Conservation (phyloP, 2,888 invertebrate species). For the Tenthredo amoena region DNA sequence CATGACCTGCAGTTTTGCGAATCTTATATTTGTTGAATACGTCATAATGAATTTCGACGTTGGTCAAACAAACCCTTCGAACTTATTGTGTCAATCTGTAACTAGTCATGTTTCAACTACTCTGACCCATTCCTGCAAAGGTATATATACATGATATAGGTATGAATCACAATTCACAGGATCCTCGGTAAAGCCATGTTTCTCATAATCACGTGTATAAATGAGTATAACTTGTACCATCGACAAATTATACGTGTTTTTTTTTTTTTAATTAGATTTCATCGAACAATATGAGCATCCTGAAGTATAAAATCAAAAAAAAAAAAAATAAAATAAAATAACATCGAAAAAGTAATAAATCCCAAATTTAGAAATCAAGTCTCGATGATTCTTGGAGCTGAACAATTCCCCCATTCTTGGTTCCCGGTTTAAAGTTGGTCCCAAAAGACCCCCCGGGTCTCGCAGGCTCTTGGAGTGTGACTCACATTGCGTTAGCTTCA, state of each 20-base stretch:
- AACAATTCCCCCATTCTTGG: background rate
- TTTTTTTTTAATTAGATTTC: too few relatives aligned
- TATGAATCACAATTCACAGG: constrained; percentile 4
- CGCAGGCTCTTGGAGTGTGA: constrained; percentile 6
- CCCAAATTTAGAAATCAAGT: background rate
- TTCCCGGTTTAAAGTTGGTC: background rate
- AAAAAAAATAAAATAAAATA: background rate
- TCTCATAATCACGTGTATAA: background rate
- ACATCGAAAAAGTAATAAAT: background rate
- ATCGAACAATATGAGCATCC: too few relatives aligned
- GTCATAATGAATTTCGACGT: background rate
- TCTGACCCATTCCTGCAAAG: constrained; percentile 13
- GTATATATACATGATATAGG: background rate
- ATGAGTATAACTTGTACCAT: too few relatives aligned
- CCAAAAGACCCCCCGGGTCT: constrained; percentile 31
- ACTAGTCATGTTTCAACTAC: background rate
- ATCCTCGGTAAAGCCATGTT: background rate
- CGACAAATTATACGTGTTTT: too few relatives aligned
- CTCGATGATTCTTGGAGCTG: background rate
- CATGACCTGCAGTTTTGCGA: background rate
- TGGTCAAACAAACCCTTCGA: constrained; percentile 26
- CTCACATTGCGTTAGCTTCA: background rate
- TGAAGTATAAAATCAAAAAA: background rate
- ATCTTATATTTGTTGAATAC: constrained; percentile 2
- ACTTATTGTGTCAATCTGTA: background rate